Base-by-base conservation (phyloP, 2,113 vertebrate genomes). In the Ctenomys sociabilis region DNA sequence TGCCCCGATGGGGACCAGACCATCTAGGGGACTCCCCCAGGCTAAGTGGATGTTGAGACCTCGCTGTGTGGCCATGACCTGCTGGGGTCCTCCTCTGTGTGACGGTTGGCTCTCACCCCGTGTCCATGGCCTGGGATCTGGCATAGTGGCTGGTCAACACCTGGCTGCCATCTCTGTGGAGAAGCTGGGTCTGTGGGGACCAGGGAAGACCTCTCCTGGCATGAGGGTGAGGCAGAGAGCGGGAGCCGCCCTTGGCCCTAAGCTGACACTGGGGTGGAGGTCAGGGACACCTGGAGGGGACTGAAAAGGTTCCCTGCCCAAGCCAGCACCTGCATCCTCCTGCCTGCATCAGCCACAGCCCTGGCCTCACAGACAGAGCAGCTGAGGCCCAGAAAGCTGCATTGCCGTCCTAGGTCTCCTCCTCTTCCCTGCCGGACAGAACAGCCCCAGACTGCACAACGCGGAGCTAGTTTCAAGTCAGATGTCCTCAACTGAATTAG, bases 121-220 rank as follows among this genome's bases (percentile, higher is more conserved):
- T 0, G 2, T 75, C 45, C 87, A 61, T 75, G 52, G 81, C 45
- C 68, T 61, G 73, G 80, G 43, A 72, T 91, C 84, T 9, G 21
- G 94, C 84, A 83, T 70, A 75, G 43, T 1, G 2, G 0, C 84
- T 70, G 73, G 54, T 0, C 57, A 73, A 59, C 73, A 85, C 86
- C 72, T 80, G 89, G 87, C 9, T 22, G n/a, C 52, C 64, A 30
- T 43, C 93, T 72, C 91, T 32, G 17, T 11, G 22, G 59, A 49
- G 59, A 85, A 88, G 84, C 80, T 43, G 87, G 85, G n/a, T 94
- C 77, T 70, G 86, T 26, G 37, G 12, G 68, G 54, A 70, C 21
- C 5, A 0, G 0, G 13, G 66, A 85, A 72, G 78, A 49, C 45
- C 21, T 49, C 54, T n/a, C 75, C n/a, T 32, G 1, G n/a, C 16